These are phyloP conservation scores for Polyommatus icarus DNA, from an alignment of 2,888 invertebrate species.

Conservation along the genomic window DNA sequence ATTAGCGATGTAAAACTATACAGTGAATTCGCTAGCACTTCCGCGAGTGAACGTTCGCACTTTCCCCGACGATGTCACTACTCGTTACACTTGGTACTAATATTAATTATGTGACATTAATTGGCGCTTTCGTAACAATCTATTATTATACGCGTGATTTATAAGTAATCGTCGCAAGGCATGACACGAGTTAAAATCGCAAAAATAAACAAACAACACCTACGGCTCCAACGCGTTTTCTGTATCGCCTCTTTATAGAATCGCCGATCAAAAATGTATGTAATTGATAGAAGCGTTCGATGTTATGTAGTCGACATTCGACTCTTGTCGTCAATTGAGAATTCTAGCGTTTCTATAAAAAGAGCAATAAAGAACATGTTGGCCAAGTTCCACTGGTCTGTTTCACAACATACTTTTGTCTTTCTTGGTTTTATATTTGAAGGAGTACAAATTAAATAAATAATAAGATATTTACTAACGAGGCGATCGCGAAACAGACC, in stretches of 20 bases:
- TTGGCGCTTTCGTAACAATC: constrained; percentile 59
- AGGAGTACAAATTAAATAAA: background rate
- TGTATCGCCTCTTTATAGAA: no score
- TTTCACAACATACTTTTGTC: background rate
- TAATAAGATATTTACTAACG: background rate
- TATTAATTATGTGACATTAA: constrained; percentile 46
- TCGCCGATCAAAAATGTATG: no score
- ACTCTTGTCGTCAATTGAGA: no score
- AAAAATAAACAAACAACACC: background rate
- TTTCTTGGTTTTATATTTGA: background rate
- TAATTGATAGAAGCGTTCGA: no score
- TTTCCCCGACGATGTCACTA: constrained; percentile 63
- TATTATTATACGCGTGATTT: constrained; percentile 52
- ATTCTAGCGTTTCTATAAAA: no score
- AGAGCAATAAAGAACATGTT: no score
- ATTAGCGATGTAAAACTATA: constrained; percentile 29
- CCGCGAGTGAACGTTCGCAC: constrained; percentile 70
- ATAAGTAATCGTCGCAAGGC: constrained; percentile 55
- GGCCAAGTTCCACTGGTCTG: background rate
- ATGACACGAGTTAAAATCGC: constrained; percentile 56
- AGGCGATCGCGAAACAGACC: background rate
- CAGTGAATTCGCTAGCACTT: constrained; percentile 47
- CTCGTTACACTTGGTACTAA: constrained; percentile 54
- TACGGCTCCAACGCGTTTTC: no score
- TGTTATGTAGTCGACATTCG: no score